A percentile compares a stretch with the other conserved stretches of the same genome.
Conservation (phyloP, 2,113 vertebrate species). For the Calcarius ornatus region DNA sequence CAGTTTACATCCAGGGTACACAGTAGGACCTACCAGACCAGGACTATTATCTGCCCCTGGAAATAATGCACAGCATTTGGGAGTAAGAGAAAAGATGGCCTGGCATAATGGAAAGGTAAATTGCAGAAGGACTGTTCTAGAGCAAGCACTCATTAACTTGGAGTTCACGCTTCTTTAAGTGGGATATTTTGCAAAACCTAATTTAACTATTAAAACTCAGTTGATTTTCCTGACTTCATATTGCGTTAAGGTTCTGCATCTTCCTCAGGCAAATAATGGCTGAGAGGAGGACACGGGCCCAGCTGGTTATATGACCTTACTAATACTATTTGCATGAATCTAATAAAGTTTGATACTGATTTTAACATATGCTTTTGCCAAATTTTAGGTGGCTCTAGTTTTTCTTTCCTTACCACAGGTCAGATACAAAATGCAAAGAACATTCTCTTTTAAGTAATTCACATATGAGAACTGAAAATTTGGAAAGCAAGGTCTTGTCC, state of each 20-base stretch:
- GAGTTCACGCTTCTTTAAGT: not conserved
- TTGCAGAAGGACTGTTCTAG: not conserved
- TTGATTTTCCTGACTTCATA: not conserved
- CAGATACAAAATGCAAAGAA: not conserved
- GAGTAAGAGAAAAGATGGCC: not conserved
- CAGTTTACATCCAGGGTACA: not conserved
- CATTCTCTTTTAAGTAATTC: not conserved
- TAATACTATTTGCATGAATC: not conserved
- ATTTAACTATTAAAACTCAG: not conserved
- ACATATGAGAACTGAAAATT: not conserved
- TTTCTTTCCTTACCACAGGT: not conserved
- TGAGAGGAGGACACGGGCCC: not conserved
- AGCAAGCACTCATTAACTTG: not conserved
- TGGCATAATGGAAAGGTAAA: not conserved
- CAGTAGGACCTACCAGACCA: not conserved
- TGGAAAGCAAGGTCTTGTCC: constrained; percentile 9
- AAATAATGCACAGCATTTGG: not conserved
- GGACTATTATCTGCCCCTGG: not conserved
- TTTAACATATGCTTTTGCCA: not conserved
- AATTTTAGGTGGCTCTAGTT: not conserved
- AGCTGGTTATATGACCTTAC: not conserved
- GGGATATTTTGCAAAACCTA: not conserved
- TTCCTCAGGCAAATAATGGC: not conserved
- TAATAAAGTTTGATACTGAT: not conserved
- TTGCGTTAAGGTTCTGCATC: not conserved